These are phyloP conservation scores for Drosophila leontia DNA, from an alignment of 1,140 invertebrate species.

Conservation along the genomic window DNA sequence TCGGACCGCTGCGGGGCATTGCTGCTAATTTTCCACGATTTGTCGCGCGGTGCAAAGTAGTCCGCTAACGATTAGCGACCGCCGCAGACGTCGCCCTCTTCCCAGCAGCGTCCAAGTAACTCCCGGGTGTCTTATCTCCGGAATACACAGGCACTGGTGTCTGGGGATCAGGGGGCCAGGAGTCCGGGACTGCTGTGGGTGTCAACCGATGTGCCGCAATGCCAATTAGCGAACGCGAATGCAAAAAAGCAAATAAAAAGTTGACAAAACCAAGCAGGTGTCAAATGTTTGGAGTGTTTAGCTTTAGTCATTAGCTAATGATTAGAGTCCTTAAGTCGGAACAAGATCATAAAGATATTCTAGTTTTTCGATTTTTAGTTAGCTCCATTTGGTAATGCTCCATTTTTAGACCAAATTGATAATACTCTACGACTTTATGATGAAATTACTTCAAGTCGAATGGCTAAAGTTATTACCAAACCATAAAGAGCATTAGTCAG, in stretches of 20 bases:
- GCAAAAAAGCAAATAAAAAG: conserved; percentile 11
- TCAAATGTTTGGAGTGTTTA: conserved; percentile 21
- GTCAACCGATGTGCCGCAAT: conserved; percentile 42
- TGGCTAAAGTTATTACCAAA: conserved; percentile 4
- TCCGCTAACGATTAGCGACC: conserved; percentile 54
- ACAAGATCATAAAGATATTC: conserved; percentile 21
- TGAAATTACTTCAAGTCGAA: not conserved
- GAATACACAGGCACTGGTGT: not conserved
- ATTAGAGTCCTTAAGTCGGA: conserved; percentile 16
- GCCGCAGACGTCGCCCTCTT: conserved; percentile 30
- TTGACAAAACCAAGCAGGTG: conserved; percentile 31
- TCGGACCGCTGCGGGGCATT: conserved; percentile 35
- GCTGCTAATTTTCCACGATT: conserved; percentile 39
- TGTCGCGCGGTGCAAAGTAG: conserved; percentile 51
- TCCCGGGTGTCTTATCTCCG: conserved; percentile 49
- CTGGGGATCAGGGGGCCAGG: conserved; percentile 15
- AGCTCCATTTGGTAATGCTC: not conserved
- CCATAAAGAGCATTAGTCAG: conserved; percentile 13
- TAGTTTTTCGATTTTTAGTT: not conserved
- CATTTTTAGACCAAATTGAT: too few relatives aligned
- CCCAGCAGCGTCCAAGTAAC: conserved; percentile 9
- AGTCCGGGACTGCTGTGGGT: conserved; percentile 18
- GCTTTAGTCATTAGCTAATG: conserved; percentile 16
- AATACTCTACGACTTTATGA: not conserved
- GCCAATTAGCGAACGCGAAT: conserved; percentile 50